phyloP scores from a whole-genome alignment of 2,888 invertebrate species.

The Ormyrus nitidulus region DNA sequence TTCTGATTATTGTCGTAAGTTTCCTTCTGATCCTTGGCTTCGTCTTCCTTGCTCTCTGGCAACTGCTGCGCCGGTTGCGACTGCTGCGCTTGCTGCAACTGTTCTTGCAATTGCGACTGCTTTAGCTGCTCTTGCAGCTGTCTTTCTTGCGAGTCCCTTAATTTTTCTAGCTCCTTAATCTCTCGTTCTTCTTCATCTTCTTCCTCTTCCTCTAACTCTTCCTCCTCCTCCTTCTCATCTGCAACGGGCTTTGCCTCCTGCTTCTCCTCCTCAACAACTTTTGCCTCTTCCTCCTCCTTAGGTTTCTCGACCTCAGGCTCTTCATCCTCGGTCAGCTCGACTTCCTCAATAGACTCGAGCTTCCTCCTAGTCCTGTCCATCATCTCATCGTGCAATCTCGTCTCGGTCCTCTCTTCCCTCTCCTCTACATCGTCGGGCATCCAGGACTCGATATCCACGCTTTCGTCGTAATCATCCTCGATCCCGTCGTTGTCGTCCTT shows the following conservation, averaged over 20 bases:
- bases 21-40: neutral
- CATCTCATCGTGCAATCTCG: neutral
- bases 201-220: neutral
- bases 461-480: slow-evolving; percentile 43
- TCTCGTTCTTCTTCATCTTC: neutral
- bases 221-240: slow-evolving; percentile 11
- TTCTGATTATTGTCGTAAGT: neutral
- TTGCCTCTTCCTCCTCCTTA: neutral
- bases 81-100: too few relatives aligned
- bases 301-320: slow-evolving; percentile 4
- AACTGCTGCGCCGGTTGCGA: too few relatives aligned
- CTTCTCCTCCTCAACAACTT: neutral
- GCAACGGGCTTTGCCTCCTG: neutral
- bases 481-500: slow-evolving; percentile 6
- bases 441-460: slow-evolving; percentile 55
- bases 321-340: slow-evolving; percentile 43
- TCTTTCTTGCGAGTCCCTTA: too few relatives aligned
- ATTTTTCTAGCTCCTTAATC: neutral
- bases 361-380: slow-evolving; percentile 34
- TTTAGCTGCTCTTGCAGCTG: too few relatives aligned
- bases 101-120: too few relatives aligned
- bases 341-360: slow-evolving; percentile 47
- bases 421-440: slow-evolving; percentile 50
- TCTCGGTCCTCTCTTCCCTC: neutral
- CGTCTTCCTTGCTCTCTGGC: too few relatives aligned